Evolutionary conservation across 92 coral and sea anemone genomes (phyloP).

Genomic region (Phenganax marumi): DNA sequence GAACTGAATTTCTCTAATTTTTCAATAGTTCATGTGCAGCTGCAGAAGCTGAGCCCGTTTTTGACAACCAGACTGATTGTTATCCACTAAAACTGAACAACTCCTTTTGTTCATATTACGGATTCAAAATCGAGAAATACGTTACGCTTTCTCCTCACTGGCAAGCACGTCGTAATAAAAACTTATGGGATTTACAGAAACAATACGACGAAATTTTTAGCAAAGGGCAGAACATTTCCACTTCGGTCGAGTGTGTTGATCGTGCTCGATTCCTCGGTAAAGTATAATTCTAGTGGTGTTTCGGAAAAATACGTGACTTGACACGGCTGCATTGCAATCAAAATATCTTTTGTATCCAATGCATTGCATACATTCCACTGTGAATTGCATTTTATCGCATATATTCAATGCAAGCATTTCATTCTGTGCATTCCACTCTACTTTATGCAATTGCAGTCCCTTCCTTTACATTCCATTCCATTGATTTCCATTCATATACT

Average conservation of each 20-base stretch:
- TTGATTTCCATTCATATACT: too few species aligned
- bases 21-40: background rate
- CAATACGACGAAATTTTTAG: background rate
- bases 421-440: too few species aligned
- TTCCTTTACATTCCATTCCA: too few species aligned
- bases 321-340: too few species aligned
- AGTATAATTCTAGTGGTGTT: too few species aligned
- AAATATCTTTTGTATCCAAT: too few species aligned
- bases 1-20: background rate
- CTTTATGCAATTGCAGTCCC: too few species aligned
- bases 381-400: too few species aligned
- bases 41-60: background rate
- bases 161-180: background rate
- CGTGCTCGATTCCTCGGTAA: background rate
- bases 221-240: background rate
- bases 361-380: too few species aligned
- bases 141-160: background rate
- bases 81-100: background rate
- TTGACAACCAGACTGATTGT: background rate
- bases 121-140: conserved; percentile 17
- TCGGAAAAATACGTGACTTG: too few species aligned
- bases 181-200: background rate
- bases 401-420: too few species aligned
- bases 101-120: background rate
- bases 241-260: background rate